Conservation (phyloP, 2,113 vertebrate genomes). For the Trogon surrucura region DNA sequence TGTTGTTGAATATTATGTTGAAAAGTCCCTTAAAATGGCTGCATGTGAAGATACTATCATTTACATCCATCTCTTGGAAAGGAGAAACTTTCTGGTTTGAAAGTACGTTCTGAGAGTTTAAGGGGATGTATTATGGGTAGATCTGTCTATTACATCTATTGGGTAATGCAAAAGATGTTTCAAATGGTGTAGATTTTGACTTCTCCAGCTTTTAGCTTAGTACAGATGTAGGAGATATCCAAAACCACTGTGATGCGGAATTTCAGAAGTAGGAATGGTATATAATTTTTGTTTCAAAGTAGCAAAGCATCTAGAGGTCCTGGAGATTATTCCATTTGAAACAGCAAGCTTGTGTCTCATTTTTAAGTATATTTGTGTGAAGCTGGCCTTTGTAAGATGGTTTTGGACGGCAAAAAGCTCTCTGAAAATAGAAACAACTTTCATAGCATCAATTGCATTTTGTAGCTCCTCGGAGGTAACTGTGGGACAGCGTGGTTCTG, state of each 20-base stretch:
- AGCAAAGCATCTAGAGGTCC: not conserved
- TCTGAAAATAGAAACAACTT: not conserved
- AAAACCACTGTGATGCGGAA: rapidly evolving
- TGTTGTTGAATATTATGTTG: not conserved
- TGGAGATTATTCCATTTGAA: not conserved
- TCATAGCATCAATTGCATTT: not conserved
- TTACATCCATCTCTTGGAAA: not conserved
- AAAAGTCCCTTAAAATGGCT: not conserved
- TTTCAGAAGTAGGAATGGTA: not conserved
- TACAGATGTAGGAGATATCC: not conserved
- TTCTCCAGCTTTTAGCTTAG: not conserved
- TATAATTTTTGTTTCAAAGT: not conserved
- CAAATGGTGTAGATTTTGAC: not conserved
- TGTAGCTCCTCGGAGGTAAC: not conserved
- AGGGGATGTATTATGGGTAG: not conserved
- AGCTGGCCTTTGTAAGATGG: not conserved
- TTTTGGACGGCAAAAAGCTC: not conserved
- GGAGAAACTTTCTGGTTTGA: not conserved
- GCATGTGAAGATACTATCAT: not conserved
- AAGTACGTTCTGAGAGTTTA: not conserved
- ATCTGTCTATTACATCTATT: not conserved
- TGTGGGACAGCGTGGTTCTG: not conserved
- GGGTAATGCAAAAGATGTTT: not conserved
- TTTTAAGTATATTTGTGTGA: not conserved
- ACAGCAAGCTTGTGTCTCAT: not conserved